phyloP scores from a whole-genome alignment of 64 coral and sea anemone genomes.

The Pocillopora damicornis region DNA sequence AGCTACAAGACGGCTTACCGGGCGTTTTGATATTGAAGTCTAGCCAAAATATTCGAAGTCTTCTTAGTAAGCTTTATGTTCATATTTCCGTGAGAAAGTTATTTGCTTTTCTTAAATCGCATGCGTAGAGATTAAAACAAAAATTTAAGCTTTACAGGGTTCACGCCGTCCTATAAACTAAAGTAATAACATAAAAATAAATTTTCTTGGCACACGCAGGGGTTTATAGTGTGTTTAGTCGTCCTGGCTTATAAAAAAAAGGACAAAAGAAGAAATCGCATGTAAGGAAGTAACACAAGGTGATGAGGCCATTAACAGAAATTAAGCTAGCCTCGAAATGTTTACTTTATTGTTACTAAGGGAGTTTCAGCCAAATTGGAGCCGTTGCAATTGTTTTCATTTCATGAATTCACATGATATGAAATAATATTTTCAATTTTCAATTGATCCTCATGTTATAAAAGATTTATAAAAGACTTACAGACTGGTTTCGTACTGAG shows the following conservation, averaged over 20 bases:
- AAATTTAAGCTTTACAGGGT: not conserved
- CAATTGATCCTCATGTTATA: not conserved
- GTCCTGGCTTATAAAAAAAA: too few species aligned
- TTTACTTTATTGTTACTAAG: not conserved
- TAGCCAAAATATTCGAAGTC: too few species aligned
- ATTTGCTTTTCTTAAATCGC: too few species aligned
- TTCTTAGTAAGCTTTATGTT: too few species aligned
- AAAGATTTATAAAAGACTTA: not conserved
- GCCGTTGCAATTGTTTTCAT: not conserved
- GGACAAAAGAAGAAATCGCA: not conserved
- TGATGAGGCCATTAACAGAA: too few species aligned
- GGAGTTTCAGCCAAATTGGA: not conserved
- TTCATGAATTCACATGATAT: not conserved
- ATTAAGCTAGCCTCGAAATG: not conserved
- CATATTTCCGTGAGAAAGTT: not conserved
- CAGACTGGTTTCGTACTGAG: not conserved
- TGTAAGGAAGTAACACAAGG: not conserved
- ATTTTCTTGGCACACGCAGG: too few species aligned
- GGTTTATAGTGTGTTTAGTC: too few species aligned
- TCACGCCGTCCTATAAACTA: too few species aligned
- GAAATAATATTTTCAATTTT: not conserved
- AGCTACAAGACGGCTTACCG: too few species aligned
- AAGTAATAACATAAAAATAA: too few species aligned
- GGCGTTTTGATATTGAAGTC: too few species aligned
- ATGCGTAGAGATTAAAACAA: not conserved